Percentiles rank a stretch among this genome's conserved stretches.
Conservation (phyloP, 2,113 vertebrate genomes). For the Eulemur rufifrons region DNA sequence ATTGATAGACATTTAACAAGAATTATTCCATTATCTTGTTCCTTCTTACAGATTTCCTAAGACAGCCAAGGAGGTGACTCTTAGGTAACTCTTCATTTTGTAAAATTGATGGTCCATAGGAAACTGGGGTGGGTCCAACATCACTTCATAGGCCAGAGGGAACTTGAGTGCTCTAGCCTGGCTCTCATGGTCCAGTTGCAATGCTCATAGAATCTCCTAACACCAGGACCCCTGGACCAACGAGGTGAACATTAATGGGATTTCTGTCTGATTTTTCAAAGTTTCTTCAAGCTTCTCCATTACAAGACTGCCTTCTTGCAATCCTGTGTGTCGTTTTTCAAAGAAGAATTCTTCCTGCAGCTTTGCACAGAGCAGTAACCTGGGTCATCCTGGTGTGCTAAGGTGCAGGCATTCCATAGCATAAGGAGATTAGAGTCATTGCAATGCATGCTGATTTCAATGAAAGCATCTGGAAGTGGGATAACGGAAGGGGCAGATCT, state of each 20-base stretch:
- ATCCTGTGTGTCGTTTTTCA: not conserved
- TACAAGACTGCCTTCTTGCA: not conserved
- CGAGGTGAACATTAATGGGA: not conserved
- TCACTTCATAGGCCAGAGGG: not conserved
- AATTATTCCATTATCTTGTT: not conserved
- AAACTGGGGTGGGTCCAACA: not conserved
- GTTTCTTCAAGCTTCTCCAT: not conserved
- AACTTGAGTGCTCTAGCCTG: not conserved
- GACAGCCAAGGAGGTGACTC: not conserved
- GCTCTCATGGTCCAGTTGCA: not conserved
- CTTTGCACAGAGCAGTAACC: not conserved
- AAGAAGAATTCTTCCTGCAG: not conserved
- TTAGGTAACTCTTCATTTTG: not conserved
- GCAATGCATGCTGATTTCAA: not conserved
- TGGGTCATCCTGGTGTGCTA: not conserved
- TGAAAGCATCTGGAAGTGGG: accelerated
- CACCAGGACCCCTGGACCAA: not conserved
- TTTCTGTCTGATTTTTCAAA: not conserved
- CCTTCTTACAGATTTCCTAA: not conserved
- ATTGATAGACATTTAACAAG: not conserved
- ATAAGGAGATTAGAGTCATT: not conserved
- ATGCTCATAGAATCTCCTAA: not conserved
- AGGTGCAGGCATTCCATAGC: not conserved
- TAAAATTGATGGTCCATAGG: not conserved
- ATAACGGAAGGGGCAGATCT: not conserved